Evolutionary conservation across 2,888 invertebrate genomes (phyloP).

Genomic region (Cheilosia impressa): DNA sequence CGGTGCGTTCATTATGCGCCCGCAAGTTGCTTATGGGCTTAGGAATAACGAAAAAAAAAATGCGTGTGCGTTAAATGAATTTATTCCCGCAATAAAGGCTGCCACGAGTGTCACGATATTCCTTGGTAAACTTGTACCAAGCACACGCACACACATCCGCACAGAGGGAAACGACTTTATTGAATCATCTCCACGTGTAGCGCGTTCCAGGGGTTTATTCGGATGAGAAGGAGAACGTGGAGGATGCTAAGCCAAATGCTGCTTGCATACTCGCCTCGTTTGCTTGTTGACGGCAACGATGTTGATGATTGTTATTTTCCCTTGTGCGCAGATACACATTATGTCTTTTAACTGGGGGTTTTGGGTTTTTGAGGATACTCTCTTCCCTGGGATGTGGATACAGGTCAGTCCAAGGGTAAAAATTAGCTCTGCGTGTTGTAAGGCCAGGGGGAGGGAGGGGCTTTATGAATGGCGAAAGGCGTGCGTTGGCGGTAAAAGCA

Average conservation of each 20-base stretch:
- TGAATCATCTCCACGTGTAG: constrained; percentile 66
- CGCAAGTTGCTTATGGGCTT: constrained; percentile 52
- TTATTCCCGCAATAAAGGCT: constrained; percentile 56
- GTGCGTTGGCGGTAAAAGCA: constrained; percentile 25
- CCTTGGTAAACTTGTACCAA: constrained; percentile 29
- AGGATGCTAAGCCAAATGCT: constrained; percentile 7
- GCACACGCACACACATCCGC: constrained; percentile 5
- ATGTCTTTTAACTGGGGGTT: constrained; percentile 16
- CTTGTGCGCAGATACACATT: constrained; percentile 66
- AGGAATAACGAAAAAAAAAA: constrained; percentile 10
- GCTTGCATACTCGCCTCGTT: constrained; percentile 19
- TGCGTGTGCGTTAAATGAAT: constrained; percentile 61
- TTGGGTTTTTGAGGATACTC: constrained; percentile 44
- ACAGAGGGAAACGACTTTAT: constrained; percentile 38
- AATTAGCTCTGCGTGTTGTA: constrained; percentile 44
- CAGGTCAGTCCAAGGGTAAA: constrained; percentile 73
- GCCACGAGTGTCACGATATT: constrained; percentile 56
- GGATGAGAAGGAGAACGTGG: constrained; percentile 15
- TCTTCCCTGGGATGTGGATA: constrained; percentile 23
- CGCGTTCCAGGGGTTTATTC: constrained; percentile 47
- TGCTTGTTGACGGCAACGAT: constrained; percentile 31
- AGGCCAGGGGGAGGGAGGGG: background rate
- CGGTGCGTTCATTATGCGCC: constrained; percentile 37
- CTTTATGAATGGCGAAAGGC: constrained; percentile 18
- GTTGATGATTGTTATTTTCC: constrained; percentile 42